Percentiles rank a stretch among this genome's conserved stretches.
These are phyloP conservation scores for Dicranocentrus wangi DNA, from an alignment of 2,888 invertebrate species.

Conservation along the genomic window DNA sequence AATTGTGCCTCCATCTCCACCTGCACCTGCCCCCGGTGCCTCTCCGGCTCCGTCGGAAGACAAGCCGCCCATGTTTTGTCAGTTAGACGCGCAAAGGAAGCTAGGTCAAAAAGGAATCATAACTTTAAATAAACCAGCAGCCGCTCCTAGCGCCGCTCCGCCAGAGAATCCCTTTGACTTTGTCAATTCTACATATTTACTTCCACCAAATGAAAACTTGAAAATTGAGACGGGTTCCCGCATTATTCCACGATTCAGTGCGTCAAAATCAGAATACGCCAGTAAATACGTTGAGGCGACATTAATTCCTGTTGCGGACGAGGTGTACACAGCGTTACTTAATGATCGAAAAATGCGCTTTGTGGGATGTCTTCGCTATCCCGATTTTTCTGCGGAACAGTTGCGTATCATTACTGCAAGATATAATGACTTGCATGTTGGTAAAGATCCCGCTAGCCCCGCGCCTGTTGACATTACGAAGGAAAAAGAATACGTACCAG, in stretches of 20 bases:
- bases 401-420: slow-evolving; percentile 1
- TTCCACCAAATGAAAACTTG: too few species aligned
- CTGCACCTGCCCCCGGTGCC: not conserved
- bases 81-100: slow-evolving; percentile 49
- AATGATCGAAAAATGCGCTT: slow-evolving; percentile 41
- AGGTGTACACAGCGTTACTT: slow-evolving; percentile 29
- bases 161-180: not conserved
- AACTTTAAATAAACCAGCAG: slow-evolving; percentile 1
- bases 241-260: not conserved
- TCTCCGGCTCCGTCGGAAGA: not conserved
- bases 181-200: too few species aligned
- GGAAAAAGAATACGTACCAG: not conserved
- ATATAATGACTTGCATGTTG: too few species aligned
- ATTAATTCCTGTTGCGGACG: not conserved
- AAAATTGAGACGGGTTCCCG: not conserved
- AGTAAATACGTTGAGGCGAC: too few species aligned
- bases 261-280: too few species aligned
- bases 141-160: not conserved
- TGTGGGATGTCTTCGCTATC: slow-evolving; percentile 44
- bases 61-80: slow-evolving; percentile 41
- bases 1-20: not conserved
- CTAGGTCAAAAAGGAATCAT: slow-evolving; percentile 38
- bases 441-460: too few species aligned
- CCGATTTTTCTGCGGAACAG: slow-evolving; percentile 36
- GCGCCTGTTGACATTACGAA: too few species aligned